Base-by-base conservation (phyloP, 2,113 vertebrate genomes). In the Pipra filicauda region DNA sequence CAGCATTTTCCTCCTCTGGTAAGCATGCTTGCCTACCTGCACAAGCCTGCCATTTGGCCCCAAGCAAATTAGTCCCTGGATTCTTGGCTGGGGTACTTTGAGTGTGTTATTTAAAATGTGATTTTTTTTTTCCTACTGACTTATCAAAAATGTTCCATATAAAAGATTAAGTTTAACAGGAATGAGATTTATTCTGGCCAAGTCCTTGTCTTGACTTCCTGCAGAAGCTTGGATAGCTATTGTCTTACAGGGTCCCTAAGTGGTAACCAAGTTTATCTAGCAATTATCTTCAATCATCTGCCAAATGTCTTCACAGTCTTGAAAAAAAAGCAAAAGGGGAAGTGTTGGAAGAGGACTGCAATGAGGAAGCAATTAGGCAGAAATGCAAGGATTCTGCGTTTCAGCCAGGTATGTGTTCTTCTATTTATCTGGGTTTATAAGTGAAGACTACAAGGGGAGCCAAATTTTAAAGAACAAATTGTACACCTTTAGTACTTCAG, bases 381-480 rank as follows among this genome's bases (percentile, higher is more conserved):
- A 90, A 76, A 52, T 70, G 61, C 59, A 91, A 90, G 41, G 65
- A 52, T n/a, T 94, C 71, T 85, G 74, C 65, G 85, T 93, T 92
- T 88, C 75, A 91, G 44, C 65, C 71, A 95, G 75, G 65, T 76
- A 76, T 61, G 44, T 96, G 85, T 59, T 95, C 79, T 70, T 93
- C 75, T 88, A 88, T 90, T 94, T 85, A 19, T 87, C 30, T 94
- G 70, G 27, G 46, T 84, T 88, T 88, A 41, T 75, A 96, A 93
- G 52, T 71, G 64, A 82, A 95, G 49, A 69, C 28, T 65, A 79
- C 12, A 85, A 95, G 37, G 43, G n/a, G 0, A 92, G 79, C 64
- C 73, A 95, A 94, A 97, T 80, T 85, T 39, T 95, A 95, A 93
- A 89, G 96, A 96, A 96, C 91, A 95, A 94, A 77, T 54, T 91